These are phyloP conservation scores for Podocnemis expansa DNA, from an alignment of 2,113 vertebrate genomes.

Conservation along the genomic window DNA sequence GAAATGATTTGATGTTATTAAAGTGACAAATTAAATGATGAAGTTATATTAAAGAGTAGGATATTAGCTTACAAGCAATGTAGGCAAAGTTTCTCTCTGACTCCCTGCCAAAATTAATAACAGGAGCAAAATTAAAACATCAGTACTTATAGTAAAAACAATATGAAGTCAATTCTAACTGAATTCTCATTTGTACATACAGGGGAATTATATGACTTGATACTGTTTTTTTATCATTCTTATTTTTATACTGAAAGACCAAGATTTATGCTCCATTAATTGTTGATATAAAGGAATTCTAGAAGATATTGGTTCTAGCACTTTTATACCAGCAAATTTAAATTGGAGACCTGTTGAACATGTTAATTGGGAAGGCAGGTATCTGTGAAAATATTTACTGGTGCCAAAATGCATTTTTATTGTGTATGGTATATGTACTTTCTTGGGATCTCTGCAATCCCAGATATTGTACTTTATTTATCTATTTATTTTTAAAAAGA, in stretches of 20 bases:
- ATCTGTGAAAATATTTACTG: not conserved
- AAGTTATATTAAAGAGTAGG: conserved; percentile 62
- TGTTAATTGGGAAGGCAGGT: accelerated
- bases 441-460: not conserved
- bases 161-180: conserved; percentile 13
- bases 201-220: not conserved
- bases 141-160: conserved; percentile 25
- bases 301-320: not conserved
- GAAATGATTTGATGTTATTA: conserved; percentile 68
- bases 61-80: conserved; percentile 53
- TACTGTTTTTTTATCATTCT: not conserved
- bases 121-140: conserved; percentile 38
- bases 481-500: too few species aligned
- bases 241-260: not conserved
- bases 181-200: not conserved
- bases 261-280: not conserved
- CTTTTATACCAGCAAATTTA: not conserved
- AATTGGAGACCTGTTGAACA: not conserved
- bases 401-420: not conserved
- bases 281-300: not conserved
- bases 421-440: not conserved
- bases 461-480: too few species aligned
- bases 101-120: conserved; percentile 56
- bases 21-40: conserved; percentile 64
- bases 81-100: conserved; percentile 57